Evolutionary conservation across 2,888 invertebrate genomes (phyloP), one percentile per base, ranked within the genome.

Genomic region (Chymomyza amoena): DNA sequence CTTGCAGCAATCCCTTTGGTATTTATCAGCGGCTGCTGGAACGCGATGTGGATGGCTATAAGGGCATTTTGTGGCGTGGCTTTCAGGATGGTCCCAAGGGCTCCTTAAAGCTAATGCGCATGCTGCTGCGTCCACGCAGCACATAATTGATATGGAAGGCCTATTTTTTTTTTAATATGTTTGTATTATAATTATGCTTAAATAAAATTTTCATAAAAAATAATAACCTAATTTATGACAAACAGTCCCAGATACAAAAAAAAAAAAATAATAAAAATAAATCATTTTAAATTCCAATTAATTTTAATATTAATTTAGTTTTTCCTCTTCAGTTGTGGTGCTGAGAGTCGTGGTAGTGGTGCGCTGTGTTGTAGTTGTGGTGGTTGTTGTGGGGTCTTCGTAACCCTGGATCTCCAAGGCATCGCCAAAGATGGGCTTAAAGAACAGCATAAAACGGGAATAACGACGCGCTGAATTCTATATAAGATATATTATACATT

Each of bases 401-500:
- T 94, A 93, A 5, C 96, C 96, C 89, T 96, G 95, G 76, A 95
- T 95, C 77, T 95, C 94, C 89, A 96, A 94, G 13, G 93, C 93
- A n/a, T 94, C 94, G 16, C 95, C 94, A 90, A 96, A 94, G 71
- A 96, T 91, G 4, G 96, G 96, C 84, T 95, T 94, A 92, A 96
- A 95, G 56, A 96, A 93, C 68, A 96, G 93, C 78, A 96, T 91
- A 81, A 96, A 93, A 28, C 94, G 93, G 88, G 95, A 95, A 85
- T 95, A 95, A 69, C 96, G 93, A 76, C 95, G 93, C 39, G 96
- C 96, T 5, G 96, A 95, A 91, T 95, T 96, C 96, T 96, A 93
- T 32, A 25, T 25, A 25, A 25, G 4, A 25, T 25, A 25, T 4
- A 25, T 25, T 25, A 25, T 25, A 25, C 25, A 25, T 25, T 25